Evolutionary conservation across 2,888 invertebrate genomes (phyloP).

Genomic region (Caradrina kadenii): DNA sequence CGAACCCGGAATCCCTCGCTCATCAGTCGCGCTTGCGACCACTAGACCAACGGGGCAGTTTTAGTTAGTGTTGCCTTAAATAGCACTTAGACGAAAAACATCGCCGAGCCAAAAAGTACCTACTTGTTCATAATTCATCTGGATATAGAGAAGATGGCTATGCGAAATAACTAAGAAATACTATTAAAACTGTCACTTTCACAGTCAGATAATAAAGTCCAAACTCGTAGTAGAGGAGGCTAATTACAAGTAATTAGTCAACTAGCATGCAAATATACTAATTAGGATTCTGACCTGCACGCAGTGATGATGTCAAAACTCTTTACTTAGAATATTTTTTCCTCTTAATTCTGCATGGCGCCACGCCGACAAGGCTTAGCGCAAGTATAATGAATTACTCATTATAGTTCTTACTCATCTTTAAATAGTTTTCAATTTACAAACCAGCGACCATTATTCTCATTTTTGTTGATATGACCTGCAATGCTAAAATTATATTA

Average conservation of each 20-base stretch:
- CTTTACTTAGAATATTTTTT: conserved; percentile 49
- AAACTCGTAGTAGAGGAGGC: neutral
- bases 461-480: neutral
- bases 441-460: neutral
- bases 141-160: neutral
- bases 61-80: no score
- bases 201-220: conserved; percentile 13
- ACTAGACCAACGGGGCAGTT: no score
- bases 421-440: conserved; percentile 14
- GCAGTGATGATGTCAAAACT: conserved; percentile 41
- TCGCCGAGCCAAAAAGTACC: no score
- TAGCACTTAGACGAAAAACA: no score
- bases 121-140: no score
- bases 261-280: conserved; percentile 33
- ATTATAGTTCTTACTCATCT: conserved; percentile 28
- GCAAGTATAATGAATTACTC: conserved; percentile 55
- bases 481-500: no score
- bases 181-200: conserved; percentile 4
- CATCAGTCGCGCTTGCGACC: no score
- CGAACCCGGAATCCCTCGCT: no score
- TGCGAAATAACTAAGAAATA: neutral
- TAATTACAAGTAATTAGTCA: conserved; percentile 47
- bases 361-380: conserved; percentile 51
- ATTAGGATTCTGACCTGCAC: conserved; percentile 35
- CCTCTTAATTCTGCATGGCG: conserved; percentile 37